These are phyloP conservation scores for Agonopterix heracliana DNA, from an alignment of 2,888 invertebrate species.

Conservation along the genomic window DNA sequence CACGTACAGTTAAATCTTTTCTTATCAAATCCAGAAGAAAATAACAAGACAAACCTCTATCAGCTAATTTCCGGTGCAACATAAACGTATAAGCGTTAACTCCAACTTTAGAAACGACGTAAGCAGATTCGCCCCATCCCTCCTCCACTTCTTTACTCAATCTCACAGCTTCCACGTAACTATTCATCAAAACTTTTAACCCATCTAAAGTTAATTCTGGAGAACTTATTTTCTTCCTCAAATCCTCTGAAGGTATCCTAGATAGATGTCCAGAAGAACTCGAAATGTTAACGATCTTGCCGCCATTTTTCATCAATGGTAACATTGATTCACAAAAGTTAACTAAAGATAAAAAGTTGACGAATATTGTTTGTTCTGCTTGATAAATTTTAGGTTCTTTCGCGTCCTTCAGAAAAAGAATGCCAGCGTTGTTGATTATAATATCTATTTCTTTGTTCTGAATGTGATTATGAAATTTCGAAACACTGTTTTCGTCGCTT, in stretches of 20 bases:
- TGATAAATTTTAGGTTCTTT: slow-evolving; percentile 43
- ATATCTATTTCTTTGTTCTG: slow-evolving; percentile 80
- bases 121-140: slow-evolving; percentile 80
- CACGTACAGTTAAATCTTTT: too few relatives aligned
- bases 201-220: slow-evolving; percentile 69
- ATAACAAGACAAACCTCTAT: neutral
- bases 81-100: slow-evolving; percentile 81
- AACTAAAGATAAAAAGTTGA: slow-evolving; percentile 53
- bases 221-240: slow-evolving; percentile 64
- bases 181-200: slow-evolving; percentile 75
- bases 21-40: too few relatives aligned
- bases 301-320: slow-evolving; percentile 79
- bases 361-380: slow-evolving; percentile 47
- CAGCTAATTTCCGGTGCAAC: slow-evolving; percentile 69
- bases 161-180: slow-evolving; percentile 77
- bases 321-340: slow-evolving; percentile 77
- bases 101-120: slow-evolving; percentile 84
- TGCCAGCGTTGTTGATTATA: slow-evolving; percentile 85
- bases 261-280: slow-evolving; percentile 81
- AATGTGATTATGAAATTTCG: slow-evolving; percentile 71
- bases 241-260: slow-evolving; percentile 72
- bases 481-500: slow-evolving; percentile 74
- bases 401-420: slow-evolving; percentile 53
- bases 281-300: slow-evolving; percentile 84
- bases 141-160: slow-evolving; percentile 33